Conservation (phyloP, 2,888 invertebrate genomes). For the Trissolcus brochymenae region DNA sequence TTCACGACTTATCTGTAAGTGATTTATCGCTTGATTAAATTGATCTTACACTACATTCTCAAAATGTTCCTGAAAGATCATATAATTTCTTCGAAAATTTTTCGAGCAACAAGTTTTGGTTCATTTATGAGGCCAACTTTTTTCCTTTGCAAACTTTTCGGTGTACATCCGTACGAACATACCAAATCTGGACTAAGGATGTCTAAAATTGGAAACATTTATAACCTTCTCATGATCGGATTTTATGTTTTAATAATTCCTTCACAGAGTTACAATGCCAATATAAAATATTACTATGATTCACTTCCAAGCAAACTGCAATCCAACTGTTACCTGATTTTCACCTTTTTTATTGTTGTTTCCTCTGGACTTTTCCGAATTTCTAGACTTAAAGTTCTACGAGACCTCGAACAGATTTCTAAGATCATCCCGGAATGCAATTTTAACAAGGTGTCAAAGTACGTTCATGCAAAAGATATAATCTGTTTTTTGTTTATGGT, state of each 20-base stretch:
- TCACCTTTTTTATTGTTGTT: constrained; percentile 55
- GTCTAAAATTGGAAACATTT: constrained; percentile 56
- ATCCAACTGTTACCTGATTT: constrained; percentile 50
- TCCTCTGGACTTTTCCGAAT: constrained; percentile 53
- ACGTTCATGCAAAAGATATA: constrained; percentile 63
- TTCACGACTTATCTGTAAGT: too few species aligned
- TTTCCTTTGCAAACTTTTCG: constrained; percentile 58
- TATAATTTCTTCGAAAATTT: not conserved
- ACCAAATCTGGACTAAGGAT: constrained; percentile 43
- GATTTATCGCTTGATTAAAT: too few species aligned
- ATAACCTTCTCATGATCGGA: constrained; percentile 47
- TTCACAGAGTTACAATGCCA: not conserved
- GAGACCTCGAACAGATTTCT: constrained; percentile 56
- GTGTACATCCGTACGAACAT: constrained; percentile 62
- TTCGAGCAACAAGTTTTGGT: constrained; percentile 69
- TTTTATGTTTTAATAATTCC: not conserved
- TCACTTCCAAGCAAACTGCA: constrained; percentile 36
- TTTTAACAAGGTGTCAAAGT: constrained; percentile 54
- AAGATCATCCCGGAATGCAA: constrained; percentile 50
- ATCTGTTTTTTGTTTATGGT: constrained; percentile 61
- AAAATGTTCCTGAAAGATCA: not conserved
- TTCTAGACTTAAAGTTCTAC: constrained; percentile 57
- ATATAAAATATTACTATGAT: not conserved
- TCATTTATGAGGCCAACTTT: constrained; percentile 62
- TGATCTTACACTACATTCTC: not conserved